Evolutionary conservation across 2,797 vertebrate species (phyloP).

Genomic region (Alfaro cultratus): DNA sequence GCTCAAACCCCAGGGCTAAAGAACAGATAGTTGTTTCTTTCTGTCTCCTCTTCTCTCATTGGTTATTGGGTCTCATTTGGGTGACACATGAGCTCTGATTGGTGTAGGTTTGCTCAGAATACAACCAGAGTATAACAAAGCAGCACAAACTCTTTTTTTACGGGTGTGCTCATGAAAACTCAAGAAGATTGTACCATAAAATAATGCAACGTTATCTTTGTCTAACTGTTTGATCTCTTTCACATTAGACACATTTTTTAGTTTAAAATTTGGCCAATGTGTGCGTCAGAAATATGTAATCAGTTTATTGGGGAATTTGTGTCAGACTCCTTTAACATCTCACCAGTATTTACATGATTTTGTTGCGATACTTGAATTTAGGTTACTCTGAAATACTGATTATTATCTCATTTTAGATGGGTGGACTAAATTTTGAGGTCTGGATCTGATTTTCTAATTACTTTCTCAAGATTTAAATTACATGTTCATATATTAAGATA

Average conservation of each 20-base stretch:
- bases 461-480: no score
- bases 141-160: not conserved
- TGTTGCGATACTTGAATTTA: no score
- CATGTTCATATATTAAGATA: no score
- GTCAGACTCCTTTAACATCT: not conserved
- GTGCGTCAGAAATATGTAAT: not conserved
- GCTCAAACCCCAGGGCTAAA: slow-evolving; percentile 56
- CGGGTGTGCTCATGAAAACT: not conserved
- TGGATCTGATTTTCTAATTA: no score
- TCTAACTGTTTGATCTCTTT: no score
- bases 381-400: no score
- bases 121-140: slow-evolving; percentile 23
- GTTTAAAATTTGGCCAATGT: not conserved
- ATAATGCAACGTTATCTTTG: not conserved
- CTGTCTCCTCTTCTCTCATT: slow-evolving; percentile 16
- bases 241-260: not conserved
- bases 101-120: slow-evolving; percentile 38
- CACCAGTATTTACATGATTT: not conserved
- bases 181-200: not conserved
- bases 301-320: not conserved
- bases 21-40: slow-evolving; percentile 44
- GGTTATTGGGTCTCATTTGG: slow-evolving; percentile 48
- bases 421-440: no score
- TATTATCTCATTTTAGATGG: no score
- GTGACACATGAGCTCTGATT: slow-evolving; percentile 45